Conservation (phyloP, 2,888 invertebrate genomes). For the Plutella xylostella region DNA sequence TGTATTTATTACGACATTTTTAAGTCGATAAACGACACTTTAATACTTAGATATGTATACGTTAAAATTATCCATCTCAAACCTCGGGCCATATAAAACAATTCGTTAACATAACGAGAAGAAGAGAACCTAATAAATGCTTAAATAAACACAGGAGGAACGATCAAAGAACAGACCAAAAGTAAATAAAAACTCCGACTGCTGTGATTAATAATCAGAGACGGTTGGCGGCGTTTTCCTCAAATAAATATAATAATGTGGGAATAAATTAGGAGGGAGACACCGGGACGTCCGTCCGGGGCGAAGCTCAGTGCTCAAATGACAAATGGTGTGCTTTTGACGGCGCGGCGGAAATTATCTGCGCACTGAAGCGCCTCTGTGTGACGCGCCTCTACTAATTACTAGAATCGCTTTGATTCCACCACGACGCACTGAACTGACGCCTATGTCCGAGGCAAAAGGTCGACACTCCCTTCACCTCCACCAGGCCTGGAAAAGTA, state of each 20-base stretch:
- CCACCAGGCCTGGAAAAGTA: slow-evolving; percentile 34
- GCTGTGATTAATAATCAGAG: slow-evolving; percentile 60
- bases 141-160: slow-evolving; percentile 40
- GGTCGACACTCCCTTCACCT: slow-evolving; percentile 23
- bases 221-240: slow-evolving; percentile 42
- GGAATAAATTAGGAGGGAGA: slow-evolving; percentile 63
- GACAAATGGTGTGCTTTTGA: slow-evolving; percentile 68
- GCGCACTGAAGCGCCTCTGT: slow-evolving; percentile 61
- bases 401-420: slow-evolving; percentile 58
- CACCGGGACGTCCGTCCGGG: slow-evolving; percentile 50
- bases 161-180: slow-evolving; percentile 43
- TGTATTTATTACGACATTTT: no score
- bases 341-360: slow-evolving; percentile 66
- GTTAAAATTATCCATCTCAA: no score
- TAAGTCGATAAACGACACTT: no score
- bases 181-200: slow-evolving; percentile 62
- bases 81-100: no score
- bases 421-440: slow-evolving; percentile 26
- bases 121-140: slow-evolving; percentile 50
- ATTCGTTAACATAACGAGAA: slow-evolving; percentile 6
- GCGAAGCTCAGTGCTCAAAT: slow-evolving; percentile 58
- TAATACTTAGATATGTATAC: no score
- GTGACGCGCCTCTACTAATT: slow-evolving; percentile 61
- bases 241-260: slow-evolving; percentile 66
- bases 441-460: slow-evolving; percentile 30